Percentiles rank a stretch among this genome's conserved stretches.
These are phyloP conservation scores for Mesorhabditis spiculigera DNA, from an alignment of 2,888 invertebrate genomes.

Conservation along the genomic window DNA sequence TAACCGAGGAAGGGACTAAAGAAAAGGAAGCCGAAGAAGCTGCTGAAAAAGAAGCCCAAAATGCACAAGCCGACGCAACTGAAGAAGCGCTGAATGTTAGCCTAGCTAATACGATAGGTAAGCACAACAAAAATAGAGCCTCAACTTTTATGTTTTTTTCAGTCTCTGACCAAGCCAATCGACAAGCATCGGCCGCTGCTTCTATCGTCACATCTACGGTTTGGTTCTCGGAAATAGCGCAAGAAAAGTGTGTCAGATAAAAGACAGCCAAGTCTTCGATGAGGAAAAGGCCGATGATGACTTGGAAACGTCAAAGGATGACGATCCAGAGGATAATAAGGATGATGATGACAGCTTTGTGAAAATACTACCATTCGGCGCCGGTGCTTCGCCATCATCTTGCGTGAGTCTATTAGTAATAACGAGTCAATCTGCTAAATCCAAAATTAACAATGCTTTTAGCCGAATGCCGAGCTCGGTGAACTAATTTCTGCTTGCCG, in stretches of 20 bases:
- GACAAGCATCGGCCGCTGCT: neutral
- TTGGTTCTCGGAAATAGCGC: neutral
- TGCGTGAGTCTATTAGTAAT: too few species aligned
- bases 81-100: neutral
- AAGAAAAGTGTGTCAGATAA: neutral
- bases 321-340: neutral
- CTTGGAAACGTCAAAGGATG: neutral
- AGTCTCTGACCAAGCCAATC: neutral
- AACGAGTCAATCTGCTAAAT: too few species aligned
- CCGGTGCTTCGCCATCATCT: neutral
- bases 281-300: neutral
- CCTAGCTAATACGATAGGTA: neutral
- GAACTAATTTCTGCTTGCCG: constrained; percentile 4
- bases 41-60: neutral
- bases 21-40: neutral
- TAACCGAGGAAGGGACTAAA: neutral
- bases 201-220: neutral
- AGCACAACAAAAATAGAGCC: neutral
- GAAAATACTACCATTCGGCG: neutral
- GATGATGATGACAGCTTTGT: constrained; percentile 4
- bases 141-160: neutral
- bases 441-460: neutral
- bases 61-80: neutral
- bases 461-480: neutral
- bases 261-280: neutral